phyloP scores from a whole-genome alignment of 2,113 vertebrate genomes.

The Caloenas nicobarica region DNA sequence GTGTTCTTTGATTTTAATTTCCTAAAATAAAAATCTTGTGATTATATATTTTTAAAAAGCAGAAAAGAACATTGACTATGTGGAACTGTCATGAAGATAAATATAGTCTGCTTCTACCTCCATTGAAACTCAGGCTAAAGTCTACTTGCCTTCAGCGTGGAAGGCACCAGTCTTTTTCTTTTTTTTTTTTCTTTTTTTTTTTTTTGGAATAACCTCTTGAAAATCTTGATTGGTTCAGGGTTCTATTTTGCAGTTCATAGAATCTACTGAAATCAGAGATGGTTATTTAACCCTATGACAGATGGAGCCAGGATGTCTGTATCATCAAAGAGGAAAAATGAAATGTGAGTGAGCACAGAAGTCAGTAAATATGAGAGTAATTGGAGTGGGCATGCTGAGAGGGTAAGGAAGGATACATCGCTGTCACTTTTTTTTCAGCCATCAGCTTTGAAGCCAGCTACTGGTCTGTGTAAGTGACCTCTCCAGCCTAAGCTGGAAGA shows the following conservation, averaged over 20 bases:
- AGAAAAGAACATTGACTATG: not conserved
- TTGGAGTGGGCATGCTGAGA: constrained; percentile 23
- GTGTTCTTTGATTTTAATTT: not conserved
- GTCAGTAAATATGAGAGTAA: constrained; percentile 64
- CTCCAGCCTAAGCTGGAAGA: not conserved
- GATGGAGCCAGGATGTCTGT: constrained; percentile 72
- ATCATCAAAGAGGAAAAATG: constrained; percentile 69
- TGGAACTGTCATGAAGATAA: not conserved
- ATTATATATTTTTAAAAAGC: not conserved
- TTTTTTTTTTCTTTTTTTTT: not conserved
- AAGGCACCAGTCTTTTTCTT: not conserved
- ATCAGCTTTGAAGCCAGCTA: constrained; percentile 72
- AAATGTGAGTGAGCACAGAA: constrained; percentile 49
- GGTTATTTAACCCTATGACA: constrained; percentile 67
- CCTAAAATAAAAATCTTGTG: not conserved
- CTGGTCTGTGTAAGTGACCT: constrained; percentile 62
- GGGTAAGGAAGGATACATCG: constrained; percentile 20
- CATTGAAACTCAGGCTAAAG: not conserved
- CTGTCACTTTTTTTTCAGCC: constrained; percentile 5
- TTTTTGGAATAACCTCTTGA: not conserved
- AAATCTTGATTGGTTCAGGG: not conserved
- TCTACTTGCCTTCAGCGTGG: not conserved
- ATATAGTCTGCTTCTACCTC: not conserved
- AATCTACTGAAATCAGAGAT: constrained; percentile 66
- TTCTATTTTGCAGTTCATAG: constrained; percentile 52